A percentile compares a stretch with the other conserved stretches of the same genome.
Conservation (phyloP, 1,140 invertebrate genomes). For the Choristoneura fumiferana region DNA sequence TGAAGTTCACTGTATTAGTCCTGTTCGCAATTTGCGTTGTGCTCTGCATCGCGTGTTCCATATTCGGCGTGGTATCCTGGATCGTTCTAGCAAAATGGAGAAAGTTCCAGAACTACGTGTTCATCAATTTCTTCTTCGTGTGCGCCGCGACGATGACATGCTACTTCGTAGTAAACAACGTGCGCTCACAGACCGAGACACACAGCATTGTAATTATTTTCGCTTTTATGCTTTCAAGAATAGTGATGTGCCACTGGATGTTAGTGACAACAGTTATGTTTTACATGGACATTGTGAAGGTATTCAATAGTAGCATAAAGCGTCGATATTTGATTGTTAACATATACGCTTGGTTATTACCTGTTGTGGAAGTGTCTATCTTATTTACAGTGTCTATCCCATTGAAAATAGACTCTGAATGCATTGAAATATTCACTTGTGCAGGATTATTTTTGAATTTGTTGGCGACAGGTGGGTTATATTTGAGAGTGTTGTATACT, state of each 20-base stretch:
- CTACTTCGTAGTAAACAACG: conserved; percentile 4
- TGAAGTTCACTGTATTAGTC: background rate
- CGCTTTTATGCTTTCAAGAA: background rate
- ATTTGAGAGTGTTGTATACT: conserved; percentile 4
- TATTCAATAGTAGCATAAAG: background rate
- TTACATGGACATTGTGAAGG: conserved; percentile 6
- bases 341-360: background rate
- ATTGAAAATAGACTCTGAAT: conserved; percentile 1
- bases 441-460: background rate
- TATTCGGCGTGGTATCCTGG: conserved; percentile 6
- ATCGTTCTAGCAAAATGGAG: background rate
- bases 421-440: conserved; percentile 1
- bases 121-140: conserved; percentile 1
- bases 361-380: background rate
- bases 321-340: conserved; percentile 7
- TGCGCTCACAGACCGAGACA: background rate
- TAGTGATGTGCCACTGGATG: conserved; percentile 9
- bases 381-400: conserved; percentile 2
- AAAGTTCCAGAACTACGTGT: conserved; percentile 14
- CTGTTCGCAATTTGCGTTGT: background rate
- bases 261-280: conserved; percentile 1
- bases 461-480: background rate
- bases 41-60: background rate
- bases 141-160: background rate
- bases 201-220: conserved; percentile 9